phyloP scores from a whole-genome alignment of 2,113 vertebrate species.

The Pteropus alecto region DNA sequence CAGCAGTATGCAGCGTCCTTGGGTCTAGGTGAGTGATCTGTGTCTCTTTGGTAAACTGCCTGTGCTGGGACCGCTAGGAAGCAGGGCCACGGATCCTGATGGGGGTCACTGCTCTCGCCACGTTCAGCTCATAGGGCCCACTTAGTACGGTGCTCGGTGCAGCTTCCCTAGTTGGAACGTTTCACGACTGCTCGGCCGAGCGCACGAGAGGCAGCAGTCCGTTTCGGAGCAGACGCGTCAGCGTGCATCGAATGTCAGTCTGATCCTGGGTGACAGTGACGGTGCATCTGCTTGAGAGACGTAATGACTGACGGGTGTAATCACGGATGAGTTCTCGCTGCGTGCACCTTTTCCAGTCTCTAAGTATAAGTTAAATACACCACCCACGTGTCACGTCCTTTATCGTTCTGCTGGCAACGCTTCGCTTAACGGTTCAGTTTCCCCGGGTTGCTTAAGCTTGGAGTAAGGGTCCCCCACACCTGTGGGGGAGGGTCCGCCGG shows the following conservation, averaged over 20 bases:
- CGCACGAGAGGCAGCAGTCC: not conserved
- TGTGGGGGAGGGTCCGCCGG: not conserved
- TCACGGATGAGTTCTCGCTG: not conserved
- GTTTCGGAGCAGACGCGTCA: not conserved
- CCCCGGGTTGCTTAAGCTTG: not conserved
- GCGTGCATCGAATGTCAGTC: not conserved
- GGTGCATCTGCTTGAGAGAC: not conserved
- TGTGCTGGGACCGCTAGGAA: not conserved
- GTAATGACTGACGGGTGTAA: not conserved
- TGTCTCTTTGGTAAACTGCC: not conserved
- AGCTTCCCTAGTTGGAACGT: rapidly evolving
- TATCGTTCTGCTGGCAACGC: not conserved
- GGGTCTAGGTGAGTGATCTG: slow-evolving; percentile 89
- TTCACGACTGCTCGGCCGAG: not conserved
- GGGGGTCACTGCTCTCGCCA: too few relatives aligned
- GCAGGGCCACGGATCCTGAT: not conserved
- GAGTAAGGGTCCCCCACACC: not conserved
- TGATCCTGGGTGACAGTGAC: not conserved
- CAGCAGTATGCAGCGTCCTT: slow-evolving; percentile 94
- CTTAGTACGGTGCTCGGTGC: not conserved
- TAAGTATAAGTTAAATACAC: not conserved
- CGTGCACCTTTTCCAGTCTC: not conserved
- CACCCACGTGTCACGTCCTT: rapidly evolving
- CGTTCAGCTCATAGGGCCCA: rapidly evolving
- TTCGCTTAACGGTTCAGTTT: not conserved